A percentile compares a stretch with the other conserved stretches of the same genome.
These are phyloP conservation scores for Cryptoblepharus egeriae DNA, from an alignment of 2,797 vertebrate species.

Conservation along the genomic window DNA sequence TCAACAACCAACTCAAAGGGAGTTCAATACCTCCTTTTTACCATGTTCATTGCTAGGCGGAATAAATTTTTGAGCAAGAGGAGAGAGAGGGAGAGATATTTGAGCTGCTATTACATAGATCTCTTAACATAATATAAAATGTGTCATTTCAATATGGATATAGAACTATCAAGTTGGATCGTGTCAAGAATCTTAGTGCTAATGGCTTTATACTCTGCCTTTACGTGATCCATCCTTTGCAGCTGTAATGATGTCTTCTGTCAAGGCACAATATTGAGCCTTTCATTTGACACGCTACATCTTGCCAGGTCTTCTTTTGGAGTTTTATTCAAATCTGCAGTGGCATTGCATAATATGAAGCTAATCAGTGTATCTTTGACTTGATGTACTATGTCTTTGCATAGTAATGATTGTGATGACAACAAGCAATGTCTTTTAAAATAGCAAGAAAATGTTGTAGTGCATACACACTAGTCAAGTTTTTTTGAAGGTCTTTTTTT, in stretches of 20 bases:
- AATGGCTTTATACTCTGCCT: conserved; percentile 15
- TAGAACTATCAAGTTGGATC: conserved; percentile 45
- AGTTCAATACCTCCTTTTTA: accelerated
- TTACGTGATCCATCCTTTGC: conserved; percentile 52
- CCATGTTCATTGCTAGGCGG: neutral
- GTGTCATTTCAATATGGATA: conserved; percentile 48
- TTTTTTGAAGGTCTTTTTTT: conserved; percentile 37
- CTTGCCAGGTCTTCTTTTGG: conserved; percentile 51
- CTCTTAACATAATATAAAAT: conserved; percentile 46
- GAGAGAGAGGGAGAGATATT: conserved; percentile 1
- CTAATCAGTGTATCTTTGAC: conserved; percentile 57
- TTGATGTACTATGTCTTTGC: conserved; percentile 39
- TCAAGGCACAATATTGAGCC: conserved; percentile 51
- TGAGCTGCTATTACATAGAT: conserved; percentile 31
- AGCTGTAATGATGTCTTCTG: conserved; percentile 42
- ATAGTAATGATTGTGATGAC: conserved; percentile 37
- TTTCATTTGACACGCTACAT: conserved; percentile 58
- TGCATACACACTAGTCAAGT: conserved; percentile 36
- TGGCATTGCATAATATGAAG: conserved; percentile 32
- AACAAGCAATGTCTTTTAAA: conserved; percentile 39
- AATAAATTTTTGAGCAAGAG: neutral
- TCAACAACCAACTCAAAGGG: neutral
- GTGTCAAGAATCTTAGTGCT: conserved; percentile 49
- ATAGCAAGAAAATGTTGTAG: conserved; percentile 23
- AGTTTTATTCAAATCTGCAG: conserved; percentile 59